Percentiles rank a stretch among this genome's conserved stretches.
Evolutionary conservation across 2,797 vertebrate species (phyloP).

Genomic region (Synaphobranchus kaupii): DNA sequence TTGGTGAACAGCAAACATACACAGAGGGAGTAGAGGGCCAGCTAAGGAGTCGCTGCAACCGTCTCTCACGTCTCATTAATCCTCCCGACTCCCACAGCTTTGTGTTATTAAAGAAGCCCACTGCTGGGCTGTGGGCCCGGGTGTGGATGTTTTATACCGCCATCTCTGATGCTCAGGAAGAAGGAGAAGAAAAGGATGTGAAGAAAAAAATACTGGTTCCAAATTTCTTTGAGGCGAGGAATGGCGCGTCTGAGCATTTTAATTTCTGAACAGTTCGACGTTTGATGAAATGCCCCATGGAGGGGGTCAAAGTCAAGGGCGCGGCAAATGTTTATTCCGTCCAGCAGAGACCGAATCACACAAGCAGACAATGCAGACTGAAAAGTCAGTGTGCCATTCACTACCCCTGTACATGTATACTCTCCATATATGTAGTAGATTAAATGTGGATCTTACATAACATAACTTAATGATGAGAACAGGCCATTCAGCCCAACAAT

Average conservation of each 20-base stretch:
- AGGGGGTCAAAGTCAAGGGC: background rate
- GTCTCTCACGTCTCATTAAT: conserved; percentile 52
- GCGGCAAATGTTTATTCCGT: background rate
- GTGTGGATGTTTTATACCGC: conserved; percentile 65
- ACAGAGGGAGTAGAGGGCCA: conserved; percentile 35
- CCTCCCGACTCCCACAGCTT: conserved; percentile 54
- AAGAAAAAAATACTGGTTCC: background rate
- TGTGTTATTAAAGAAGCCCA: conserved; percentile 64
- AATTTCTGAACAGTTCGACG: background rate
- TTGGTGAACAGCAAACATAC: background rate
- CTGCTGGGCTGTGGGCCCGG: conserved; percentile 32
- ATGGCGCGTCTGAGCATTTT: background rate
- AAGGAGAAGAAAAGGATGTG: conserved; percentile 29
- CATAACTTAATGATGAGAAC: no score
- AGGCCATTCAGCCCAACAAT: no score
- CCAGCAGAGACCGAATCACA: background rate
- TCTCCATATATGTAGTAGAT: no score
- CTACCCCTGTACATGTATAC: background rate
- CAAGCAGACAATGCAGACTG: no score
- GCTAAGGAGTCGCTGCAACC: conserved; percentile 46
- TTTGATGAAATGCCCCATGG: background rate
- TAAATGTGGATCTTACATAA: no score
- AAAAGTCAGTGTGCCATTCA: background rate
- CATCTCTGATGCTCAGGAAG: conserved; percentile 45
- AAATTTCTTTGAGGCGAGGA: background rate